Evolutionary conservation across 2,797 vertebrate genomes (phyloP).

Genomic region (Malacoctenus gilli): DNA sequence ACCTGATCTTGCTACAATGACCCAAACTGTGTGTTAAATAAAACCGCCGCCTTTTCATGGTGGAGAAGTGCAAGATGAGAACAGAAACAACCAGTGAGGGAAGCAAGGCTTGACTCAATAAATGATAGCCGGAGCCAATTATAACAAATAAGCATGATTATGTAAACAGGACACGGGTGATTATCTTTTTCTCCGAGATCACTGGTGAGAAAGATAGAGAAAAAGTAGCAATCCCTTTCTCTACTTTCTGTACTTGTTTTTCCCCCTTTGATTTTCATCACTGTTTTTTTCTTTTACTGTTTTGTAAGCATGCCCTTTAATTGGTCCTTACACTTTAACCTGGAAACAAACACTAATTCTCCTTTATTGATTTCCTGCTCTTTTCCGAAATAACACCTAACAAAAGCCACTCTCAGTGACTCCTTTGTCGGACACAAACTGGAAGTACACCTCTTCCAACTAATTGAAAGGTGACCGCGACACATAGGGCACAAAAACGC

Average conservation of each 20-base stretch:
- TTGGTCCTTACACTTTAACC: neutral
- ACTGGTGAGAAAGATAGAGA: neutral
- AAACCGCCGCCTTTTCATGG: conserved; percentile 2
- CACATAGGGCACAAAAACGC: conserved; percentile 5
- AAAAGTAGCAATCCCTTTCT: neutral
- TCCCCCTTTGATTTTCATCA: no score
- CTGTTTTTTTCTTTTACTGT: no score
- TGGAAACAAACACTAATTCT: neutral
- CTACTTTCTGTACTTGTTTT: no score
- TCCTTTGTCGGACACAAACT: neutral
- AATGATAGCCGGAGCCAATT: conserved; percentile 33
- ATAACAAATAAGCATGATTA: conserved; percentile 59
- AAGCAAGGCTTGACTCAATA: conserved; percentile 14
- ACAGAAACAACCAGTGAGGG: conserved; percentile 1
- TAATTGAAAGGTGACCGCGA: conserved; percentile 5
- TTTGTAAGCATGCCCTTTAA: neutral
- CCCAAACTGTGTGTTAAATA: conserved; percentile 16
- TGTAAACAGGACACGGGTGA: conserved; percentile 66
- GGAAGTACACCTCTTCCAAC: neutral
- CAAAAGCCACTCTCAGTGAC: neutral
- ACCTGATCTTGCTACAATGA: conserved; percentile 7
- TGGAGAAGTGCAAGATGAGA: neutral
- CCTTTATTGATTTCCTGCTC: neutral
- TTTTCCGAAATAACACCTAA: no score
- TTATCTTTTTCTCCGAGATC: conserved; percentile 45